Percentiles rank a stretch among this genome's conserved stretches.
Evolutionary conservation across 1,140 invertebrate genomes (phyloP).

Genomic region (Arctopsyche grandis): DNA sequence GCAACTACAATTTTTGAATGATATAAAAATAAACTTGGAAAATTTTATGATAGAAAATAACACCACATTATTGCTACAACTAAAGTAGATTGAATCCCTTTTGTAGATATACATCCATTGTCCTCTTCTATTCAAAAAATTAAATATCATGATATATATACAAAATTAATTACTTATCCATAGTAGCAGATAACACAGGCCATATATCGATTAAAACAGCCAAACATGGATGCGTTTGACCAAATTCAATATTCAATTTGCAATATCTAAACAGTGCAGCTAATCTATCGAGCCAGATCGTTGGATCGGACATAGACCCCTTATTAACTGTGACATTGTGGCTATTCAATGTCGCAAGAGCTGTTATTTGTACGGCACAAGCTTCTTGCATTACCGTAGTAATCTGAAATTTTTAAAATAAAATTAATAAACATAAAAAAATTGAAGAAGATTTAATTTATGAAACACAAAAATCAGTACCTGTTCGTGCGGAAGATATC

Average conservation of each 20-base stretch:
- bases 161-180: slow-evolving; percentile 69
- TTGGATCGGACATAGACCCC: slow-evolving; percentile 78
- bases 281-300: slow-evolving; percentile 91
- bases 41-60: no score
- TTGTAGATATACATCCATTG: no score
- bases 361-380: slow-evolving; percentile 79
- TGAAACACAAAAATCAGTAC: slow-evolving; percentile 56
- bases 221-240: slow-evolving; percentile 80
- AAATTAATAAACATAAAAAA: slow-evolving; percentile 23
- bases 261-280: slow-evolving; percentile 88
- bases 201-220: slow-evolving; percentile 85
- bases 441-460: neutral
- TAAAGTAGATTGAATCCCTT: no score
- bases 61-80: no score
- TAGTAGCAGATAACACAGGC: slow-evolving; percentile 83
- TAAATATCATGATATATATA: neutral
- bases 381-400: slow-evolving; percentile 80
- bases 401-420: slow-evolving; percentile 61
- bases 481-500: slow-evolving; percentile 71
- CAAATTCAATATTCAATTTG: slow-evolving; percentile 65
- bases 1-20: no score
- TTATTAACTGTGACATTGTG: slow-evolving; percentile 54
- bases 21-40: no score
- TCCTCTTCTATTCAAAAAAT: no score
- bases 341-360: slow-evolving; percentile 70